Evolutionary conservation across 2,113 vertebrate genomes (phyloP), one percentile per base, ranked within the genome.

Genomic region (Artemisiospiza belli): DNA sequence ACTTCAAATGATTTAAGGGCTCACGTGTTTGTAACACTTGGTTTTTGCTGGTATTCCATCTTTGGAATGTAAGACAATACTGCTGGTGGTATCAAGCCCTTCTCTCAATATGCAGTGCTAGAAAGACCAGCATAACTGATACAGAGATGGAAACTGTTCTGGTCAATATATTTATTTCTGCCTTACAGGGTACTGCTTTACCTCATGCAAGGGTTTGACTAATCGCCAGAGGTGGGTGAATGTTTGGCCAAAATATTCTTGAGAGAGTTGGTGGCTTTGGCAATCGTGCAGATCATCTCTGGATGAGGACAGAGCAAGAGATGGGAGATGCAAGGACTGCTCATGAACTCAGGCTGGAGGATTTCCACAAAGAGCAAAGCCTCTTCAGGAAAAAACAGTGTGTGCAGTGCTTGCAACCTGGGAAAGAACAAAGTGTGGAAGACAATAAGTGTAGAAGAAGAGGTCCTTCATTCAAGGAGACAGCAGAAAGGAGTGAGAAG

Each of bases 281-380:
- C 2, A 2, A 6, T 35, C 5, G 3, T 37, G 9, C 11, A 20
- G 22, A 7, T 73, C 54, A 28, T 20, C 33, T 68, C 58, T 69
- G 68, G n/a, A 39, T 18, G 43, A 21, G 14, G 43, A 37, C 15
- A 82, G 15, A 83, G 16, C 8, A 52, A 25, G 25, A 72, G 27
- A 59, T 39, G 13, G 35, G 37, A 68, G 39, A 27, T n/a, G 11
- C 8, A 63, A 76, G 25, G 8, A 58, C 7, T 3, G 0, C 5
- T 70, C 27, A 69, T 1, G 4, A 74, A 10, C 0, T 0, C 23
- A 72, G 18, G 4, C 7, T 82, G 35, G 15, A 83, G 9, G 25
- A 76, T 43, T 83, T 43, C 33, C 33, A 33, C 11, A 76, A 47
- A 61, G 16, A 55, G 2, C 4, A 78, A 84, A 82, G 2, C 3